Base-by-base conservation (phyloP, 1,140 invertebrate species). In the Zaprionus tsacasi region DNA sequence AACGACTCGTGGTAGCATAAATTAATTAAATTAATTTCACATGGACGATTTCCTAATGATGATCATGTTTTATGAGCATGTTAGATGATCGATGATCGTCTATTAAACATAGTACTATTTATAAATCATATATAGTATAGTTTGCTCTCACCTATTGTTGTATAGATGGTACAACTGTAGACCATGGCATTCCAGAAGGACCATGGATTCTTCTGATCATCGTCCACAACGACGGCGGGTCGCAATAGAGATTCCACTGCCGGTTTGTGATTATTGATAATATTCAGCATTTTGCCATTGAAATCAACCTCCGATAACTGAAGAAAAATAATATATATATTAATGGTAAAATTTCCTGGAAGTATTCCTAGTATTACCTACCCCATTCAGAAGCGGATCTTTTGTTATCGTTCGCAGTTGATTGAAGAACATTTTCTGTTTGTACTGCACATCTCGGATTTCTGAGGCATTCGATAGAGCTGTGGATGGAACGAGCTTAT, bases 131-230 rank as follows among this genome's bases (percentile, higher is more conserved):
- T 15, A 45, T 15, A 45, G 1, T 15, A 45, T 3, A 8, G n/a
- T 8, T 21, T 15, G 93, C 94, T 94, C 94, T 94, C 83, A 98
- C 98, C 98, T 82, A 99, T 99, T 3, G 98, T 99, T 1, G 98
- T 99, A 85, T 97, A 98, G 78, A 99, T 96, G 7, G 98, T 99
- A 43, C 97, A 96, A 70, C 97, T 97, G 90, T 97, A 99, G 91
- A 98, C 98, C 78, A 99, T 95, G 1, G 98, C 95, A 82, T 98
- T 98, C 96, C 96, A 97, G 91, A 98, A 98, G 12, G 95, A 95
- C 98, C 98, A 99, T 0, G 94, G 93, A 77, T 94, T 94, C n/a
- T 65, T 33, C n/a, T 69, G 4, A 45, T 3, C 2, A n/a, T 59
- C 70, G 27, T 82, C 21, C n/a, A 67, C 36, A 0, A 78, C 68